Evolutionary conservation across 2,888 invertebrate species (phyloP).

Genomic region (Diadegma fenestrale): DNA sequence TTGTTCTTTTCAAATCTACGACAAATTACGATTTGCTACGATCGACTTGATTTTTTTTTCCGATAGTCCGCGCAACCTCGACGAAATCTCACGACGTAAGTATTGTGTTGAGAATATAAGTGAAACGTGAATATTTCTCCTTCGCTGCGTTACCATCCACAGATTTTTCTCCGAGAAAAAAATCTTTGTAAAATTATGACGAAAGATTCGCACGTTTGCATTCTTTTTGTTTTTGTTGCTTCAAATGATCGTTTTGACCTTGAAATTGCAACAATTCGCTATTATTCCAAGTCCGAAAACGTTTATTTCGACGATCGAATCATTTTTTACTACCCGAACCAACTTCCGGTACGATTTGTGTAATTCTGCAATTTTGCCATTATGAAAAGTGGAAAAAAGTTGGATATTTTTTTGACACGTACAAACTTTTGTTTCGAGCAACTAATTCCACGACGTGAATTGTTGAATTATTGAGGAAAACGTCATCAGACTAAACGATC

Average conservation of each 20-base stretch:
- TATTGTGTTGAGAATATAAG: neutral
- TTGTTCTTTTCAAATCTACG: neutral
- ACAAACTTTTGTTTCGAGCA: neutral
- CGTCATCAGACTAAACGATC: neutral
- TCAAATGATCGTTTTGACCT: neutral
- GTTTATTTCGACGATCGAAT: neutral
- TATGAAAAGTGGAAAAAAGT: neutral
- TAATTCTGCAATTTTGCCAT: neutral
- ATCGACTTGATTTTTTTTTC: neutral
- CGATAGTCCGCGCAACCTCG: neutral
- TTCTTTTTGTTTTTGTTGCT: neutral
- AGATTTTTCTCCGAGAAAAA: neutral
- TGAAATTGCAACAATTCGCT: neutral
- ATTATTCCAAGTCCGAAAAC: neutral
- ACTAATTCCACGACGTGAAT: neutral
- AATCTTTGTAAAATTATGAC: neutral
- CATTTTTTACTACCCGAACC: neutral
- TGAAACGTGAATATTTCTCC: neutral
- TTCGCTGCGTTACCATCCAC: neutral
- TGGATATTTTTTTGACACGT: neutral
- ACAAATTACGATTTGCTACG: conserved; percentile 28
- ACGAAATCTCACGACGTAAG: conserved; percentile 26
- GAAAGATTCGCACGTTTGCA: neutral
- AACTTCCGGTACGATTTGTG: neutral
- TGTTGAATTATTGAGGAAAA: neutral